These are phyloP conservation scores for Hoplostethus atlanticus DNA, from an alignment of 2,797 vertebrate genomes.

Conservation along the genomic window DNA sequence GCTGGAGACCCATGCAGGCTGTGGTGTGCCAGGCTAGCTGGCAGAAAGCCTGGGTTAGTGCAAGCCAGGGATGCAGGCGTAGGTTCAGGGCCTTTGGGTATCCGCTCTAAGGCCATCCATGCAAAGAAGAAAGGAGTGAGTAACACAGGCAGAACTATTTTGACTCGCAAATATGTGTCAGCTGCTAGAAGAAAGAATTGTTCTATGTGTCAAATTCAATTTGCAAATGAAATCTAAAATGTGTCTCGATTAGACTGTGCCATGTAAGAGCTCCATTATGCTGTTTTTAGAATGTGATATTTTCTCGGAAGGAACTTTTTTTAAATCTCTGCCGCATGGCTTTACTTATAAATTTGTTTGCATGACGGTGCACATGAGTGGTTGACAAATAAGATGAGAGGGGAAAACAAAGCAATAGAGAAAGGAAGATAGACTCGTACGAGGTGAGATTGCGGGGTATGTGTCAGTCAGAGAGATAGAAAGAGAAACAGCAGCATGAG, in stretches of 20 bases:
- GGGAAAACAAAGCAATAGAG: neutral
- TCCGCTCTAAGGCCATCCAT: slow-evolving; percentile 43
- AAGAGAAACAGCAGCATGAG: neutral
- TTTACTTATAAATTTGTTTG: slow-evolving; percentile 31
- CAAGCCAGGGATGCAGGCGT: slow-evolving; percentile 44
- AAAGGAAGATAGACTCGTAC: neutral
- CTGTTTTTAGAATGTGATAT: neutral
- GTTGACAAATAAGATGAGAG: slow-evolving; percentile 7
- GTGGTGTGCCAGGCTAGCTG: slow-evolving; percentile 58
- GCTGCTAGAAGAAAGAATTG: slow-evolving; percentile 23
- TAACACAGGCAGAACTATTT: slow-evolving; percentile 6
- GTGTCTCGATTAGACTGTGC: neutral
- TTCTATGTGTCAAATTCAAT: neutral
- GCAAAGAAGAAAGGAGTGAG: slow-evolving; percentile 61
- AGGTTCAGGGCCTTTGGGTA: slow-evolving; percentile 57
- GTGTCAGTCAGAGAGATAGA: too few species aligned
- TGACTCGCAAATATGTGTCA: slow-evolving; percentile 15
- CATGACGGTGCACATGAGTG: slow-evolving; percentile 18
- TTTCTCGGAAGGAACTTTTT: neutral
- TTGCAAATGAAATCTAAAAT: slow-evolving; percentile 13
- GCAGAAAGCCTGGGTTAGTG: slow-evolving; percentile 73
- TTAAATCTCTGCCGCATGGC: slow-evolving; percentile 39
- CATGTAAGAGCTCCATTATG: neutral
- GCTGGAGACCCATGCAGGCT: slow-evolving; percentile 40
- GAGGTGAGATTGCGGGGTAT: neutral